Evolutionary conservation across 2,113 vertebrate species (phyloP), one percentile per base, ranked within the genome.

Genomic region (Aplodontia rufa): DNA sequence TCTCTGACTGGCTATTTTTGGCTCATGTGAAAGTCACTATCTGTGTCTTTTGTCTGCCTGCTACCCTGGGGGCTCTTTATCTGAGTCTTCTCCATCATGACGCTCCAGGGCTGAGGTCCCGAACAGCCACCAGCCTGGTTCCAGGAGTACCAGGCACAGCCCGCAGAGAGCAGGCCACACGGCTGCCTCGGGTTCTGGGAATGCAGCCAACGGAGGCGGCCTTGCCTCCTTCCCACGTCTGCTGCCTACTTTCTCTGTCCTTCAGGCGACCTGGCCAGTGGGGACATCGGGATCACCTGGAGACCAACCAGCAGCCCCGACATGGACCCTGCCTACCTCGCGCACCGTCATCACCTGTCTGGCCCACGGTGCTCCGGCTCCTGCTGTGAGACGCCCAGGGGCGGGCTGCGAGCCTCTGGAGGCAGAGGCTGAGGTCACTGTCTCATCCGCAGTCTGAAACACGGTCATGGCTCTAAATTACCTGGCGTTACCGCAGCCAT

Each of bases 121-220:
- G 3, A 35, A 28, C 37, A 32, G 51, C 35, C 42, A 47, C 64
- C 32, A 55, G 47, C 88, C 37, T 79, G 28, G 28, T 19, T 24
- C 40, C 53, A 55, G 53, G 13, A n/a, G n/a, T n/a, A n/a, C n/a
- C n/a, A n/a, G n/a, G n/a, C n/a, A n/a, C n/a, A n/a, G n/a, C 53
- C 5, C 1, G 14, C 14, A 3, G 68, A 40, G 62, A 2, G n/a
- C 16, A 0, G 7, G 79, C 32, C 30, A 5, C 55, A 3, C 0
- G 53, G 35, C 17, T 16, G 71, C 2, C 26, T 28, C 12, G 7
- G 42, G 3, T 87, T 37, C 22, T 9, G 20, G n/a, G 32, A 1
- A 28, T 1, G 10, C n/a, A 7, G 53, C 71, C 13, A 20, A 74
- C 11, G 40, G 24, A 35, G 30, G n/a, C 6, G 32, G 24, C 6